Percentiles rank a stretch among this genome's conserved stretches.
Evolutionary conservation across 2,888 invertebrate species (phyloP).

Genomic region (Orchesellides sinensis): DNA sequence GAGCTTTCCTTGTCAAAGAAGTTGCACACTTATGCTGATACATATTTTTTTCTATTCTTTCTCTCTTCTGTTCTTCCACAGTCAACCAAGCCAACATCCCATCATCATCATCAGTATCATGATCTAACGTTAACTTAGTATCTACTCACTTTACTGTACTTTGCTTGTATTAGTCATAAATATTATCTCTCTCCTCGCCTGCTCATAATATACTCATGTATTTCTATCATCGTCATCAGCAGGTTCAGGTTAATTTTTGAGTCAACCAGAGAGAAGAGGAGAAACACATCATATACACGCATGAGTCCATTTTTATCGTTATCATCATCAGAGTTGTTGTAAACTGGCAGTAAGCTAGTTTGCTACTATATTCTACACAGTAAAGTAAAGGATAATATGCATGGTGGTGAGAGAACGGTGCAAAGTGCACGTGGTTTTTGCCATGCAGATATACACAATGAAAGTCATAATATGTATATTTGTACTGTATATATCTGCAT

Average conservation of each 20-base stretch:
- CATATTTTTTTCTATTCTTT: no score
- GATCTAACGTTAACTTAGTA: conserved; percentile 26
- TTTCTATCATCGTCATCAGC: conserved; percentile 11
- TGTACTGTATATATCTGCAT: neutral
- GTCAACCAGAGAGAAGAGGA: conserved; percentile 9
- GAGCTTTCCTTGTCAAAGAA: no score
- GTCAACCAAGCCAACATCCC: no score
- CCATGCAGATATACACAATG: conserved; percentile 21
- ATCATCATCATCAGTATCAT: neutral
- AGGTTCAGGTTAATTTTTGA: conserved; percentile 26
- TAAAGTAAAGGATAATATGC: no score
- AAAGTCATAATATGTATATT: neutral
- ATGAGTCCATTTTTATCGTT: conserved; percentile 28
- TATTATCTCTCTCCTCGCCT: conserved; percentile 19
- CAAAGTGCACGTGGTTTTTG: conserved; percentile 60
- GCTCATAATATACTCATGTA: conserved; percentile 12
- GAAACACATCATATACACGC: neutral
- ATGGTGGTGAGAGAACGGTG: conserved; percentile 31
- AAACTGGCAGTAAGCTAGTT: neutral
- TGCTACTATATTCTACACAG: no score
- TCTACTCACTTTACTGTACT: conserved; percentile 29
- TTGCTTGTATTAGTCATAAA: conserved; percentile 34
- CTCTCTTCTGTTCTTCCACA: no score
- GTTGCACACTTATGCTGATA: no score
- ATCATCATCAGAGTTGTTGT: neutral